Conservation (phyloP, 2,113 vertebrate species). For the Nansenia antarctica region DNA sequence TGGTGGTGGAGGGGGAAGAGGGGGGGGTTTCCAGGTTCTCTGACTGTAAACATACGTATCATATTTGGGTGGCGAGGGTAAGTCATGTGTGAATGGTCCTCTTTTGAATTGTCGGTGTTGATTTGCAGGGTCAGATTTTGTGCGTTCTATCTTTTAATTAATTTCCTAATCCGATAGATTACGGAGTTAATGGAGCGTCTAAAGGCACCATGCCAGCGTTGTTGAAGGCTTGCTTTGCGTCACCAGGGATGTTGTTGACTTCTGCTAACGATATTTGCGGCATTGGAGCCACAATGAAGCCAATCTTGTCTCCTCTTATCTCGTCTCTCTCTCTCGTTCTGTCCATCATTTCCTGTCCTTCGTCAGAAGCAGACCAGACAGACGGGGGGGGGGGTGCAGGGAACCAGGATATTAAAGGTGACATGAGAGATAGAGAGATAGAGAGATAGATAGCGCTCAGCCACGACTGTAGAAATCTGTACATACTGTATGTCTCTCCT, state of each 20-base stretch:
- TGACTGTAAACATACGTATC: background rate
- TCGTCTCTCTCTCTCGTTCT: slow-evolving; percentile 6
- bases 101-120: background rate
- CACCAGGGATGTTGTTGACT: slow-evolving; percentile 15
- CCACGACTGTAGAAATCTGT: too few species aligned
- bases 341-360: slow-evolving; percentile 11
- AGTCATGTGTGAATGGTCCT: background rate
- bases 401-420: slow-evolving; percentile 33
- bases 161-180: background rate
- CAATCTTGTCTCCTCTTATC: slow-evolving; percentile 3
- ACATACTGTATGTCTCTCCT: too few species aligned
- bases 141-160: background rate
- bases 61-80: background rate
- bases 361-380: slow-evolving; percentile 7
- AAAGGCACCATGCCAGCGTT: background rate
- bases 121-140: background rate
- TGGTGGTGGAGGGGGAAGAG: background rate
- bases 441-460: too few species aligned
- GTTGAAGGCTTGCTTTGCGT: background rate
- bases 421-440: slow-evolving; percentile 7
- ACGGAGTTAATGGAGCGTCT: background rate
- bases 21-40: too few species aligned
- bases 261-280: slow-evolving; percentile 16
- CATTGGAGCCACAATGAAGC: background rate
- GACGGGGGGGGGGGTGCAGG: background rate